These are phyloP conservation scores for Phymanthus crucifer DNA, from an alignment of 92 coral and sea anemone species.

Conservation along the genomic window DNA sequence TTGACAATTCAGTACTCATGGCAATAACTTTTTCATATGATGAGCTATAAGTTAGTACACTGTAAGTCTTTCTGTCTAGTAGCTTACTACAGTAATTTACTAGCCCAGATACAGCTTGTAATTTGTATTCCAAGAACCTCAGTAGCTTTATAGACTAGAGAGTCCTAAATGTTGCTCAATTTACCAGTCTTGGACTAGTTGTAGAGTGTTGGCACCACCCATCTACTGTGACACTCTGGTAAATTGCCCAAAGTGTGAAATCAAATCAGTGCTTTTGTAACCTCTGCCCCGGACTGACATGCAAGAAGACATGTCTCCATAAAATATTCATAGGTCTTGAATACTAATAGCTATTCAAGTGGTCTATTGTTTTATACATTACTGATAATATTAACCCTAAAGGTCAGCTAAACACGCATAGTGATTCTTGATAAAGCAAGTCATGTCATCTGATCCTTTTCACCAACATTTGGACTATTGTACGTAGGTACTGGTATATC, in stretches of 20 bases:
- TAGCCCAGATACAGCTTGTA: too few species aligned
- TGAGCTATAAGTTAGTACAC: too few species aligned
- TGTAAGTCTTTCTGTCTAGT: too few species aligned
- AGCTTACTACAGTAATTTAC: too few species aligned
- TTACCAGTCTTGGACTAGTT: too few species aligned
- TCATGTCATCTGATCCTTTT: slow-evolving; percentile 3
- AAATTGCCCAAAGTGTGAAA: not conserved
- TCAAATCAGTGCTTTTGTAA: slow-evolving; percentile 1
- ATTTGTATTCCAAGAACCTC: too few species aligned
- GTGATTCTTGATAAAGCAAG: slow-evolving; percentile 3
- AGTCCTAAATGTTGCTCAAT: too few species aligned
- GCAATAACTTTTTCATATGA: too few species aligned
- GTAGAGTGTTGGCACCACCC: too few species aligned
- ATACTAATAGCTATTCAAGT: not conserved
- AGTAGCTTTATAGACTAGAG: too few species aligned
- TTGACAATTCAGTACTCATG: too few species aligned
- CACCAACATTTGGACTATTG: not conserved
- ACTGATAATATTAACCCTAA: not conserved
- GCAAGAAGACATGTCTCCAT: not conserved
- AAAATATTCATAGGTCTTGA: not conserved
- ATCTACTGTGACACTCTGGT: not conserved
- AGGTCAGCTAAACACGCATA: not conserved
- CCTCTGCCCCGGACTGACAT: not conserved
- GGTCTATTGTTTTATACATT: not conserved
- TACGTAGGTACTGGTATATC: too few species aligned